Conservation (phyloP, 2,888 invertebrate genomes). For the Eubasilissa splendida region DNA sequence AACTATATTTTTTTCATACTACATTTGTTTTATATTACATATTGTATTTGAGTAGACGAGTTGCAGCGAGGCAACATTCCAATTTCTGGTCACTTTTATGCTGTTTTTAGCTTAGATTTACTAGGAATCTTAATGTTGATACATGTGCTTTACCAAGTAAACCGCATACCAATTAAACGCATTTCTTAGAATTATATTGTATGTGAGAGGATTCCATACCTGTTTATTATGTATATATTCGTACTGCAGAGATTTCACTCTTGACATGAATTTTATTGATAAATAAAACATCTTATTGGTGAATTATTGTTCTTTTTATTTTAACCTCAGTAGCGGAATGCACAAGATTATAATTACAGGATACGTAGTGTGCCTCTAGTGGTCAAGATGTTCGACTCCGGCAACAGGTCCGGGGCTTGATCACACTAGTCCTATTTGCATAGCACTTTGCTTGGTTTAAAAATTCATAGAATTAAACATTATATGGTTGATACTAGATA, state of each 20-base stretch:
- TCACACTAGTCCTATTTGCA: no score
- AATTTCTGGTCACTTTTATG: constrained; percentile 56
- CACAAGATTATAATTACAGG: neutral
- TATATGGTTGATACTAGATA: no score
- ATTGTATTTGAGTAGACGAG: constrained; percentile 48
- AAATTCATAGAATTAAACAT: no score
- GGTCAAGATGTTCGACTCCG: no score
- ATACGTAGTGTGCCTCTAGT: neutral
- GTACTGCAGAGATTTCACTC: constrained; percentile 53
- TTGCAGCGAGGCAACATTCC: constrained; percentile 56
- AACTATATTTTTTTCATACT: constrained; percentile 20
- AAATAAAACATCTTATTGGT: constrained; percentile 49
- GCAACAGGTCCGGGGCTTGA: no score
- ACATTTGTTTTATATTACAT: constrained; percentile 40
- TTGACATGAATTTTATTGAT: constrained; percentile 55
- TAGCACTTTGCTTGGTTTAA: no score
- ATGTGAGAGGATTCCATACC: constrained; percentile 52
- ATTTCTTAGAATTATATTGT: constrained; percentile 53
- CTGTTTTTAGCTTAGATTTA: constrained; percentile 53
- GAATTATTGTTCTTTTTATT: constrained; percentile 25
- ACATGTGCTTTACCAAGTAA: constrained; percentile 54
- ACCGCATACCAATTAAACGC: constrained; percentile 37
- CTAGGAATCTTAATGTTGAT: constrained; percentile 56
- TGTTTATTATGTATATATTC: constrained; percentile 53
- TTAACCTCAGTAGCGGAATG: neutral